These are phyloP conservation scores for Terebella lapidaria DNA, from an alignment of 2,888 invertebrate species.

Conservation along the genomic window DNA sequence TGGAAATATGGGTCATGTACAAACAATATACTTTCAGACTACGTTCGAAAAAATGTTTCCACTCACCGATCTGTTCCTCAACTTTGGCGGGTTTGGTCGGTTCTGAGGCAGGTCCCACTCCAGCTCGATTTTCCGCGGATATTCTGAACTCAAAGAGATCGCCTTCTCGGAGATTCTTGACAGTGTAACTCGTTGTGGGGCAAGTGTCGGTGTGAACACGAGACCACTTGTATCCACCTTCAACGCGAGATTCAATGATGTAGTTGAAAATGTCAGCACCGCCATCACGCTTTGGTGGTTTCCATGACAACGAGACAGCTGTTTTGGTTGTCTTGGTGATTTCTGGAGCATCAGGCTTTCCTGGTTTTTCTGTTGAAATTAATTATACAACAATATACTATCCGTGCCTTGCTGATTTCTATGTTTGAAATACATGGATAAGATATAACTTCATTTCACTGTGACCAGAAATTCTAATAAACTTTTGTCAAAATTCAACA, in stretches of 20 bases:
- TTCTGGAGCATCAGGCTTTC: constrained; percentile 23
- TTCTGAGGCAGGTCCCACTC: constrained; percentile 60
- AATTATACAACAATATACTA: too few species aligned
- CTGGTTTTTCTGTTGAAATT: constrained; percentile 60
- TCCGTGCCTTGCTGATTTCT: too few species aligned
- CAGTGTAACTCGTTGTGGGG: constrained; percentile 12
- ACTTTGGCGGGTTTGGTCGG: constrained; percentile 65
- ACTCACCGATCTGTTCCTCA: constrained; percentile 30
- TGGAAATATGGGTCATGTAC: too few species aligned
- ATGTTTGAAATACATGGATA: too few species aligned
- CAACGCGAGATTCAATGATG: constrained; percentile 41
- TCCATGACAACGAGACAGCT: constrained; percentile 68
- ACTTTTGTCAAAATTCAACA: not conserved
- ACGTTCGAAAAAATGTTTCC: too few species aligned
- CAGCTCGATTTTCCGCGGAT: constrained; percentile 57
- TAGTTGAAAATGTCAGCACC: constrained; percentile 47
- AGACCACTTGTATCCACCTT: constrained; percentile 18
- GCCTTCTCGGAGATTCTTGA: constrained; percentile 19
- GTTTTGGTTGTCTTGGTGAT: constrained; percentile 72
- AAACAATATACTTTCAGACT: too few species aligned
- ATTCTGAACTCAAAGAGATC: constrained; percentile 72
- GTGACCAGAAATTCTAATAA: not conserved
- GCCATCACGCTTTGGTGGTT: constrained; percentile 44
- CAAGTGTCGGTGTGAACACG: constrained; percentile 6
- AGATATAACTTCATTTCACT: not conserved